Evolutionary conservation across 2,888 invertebrate genomes (phyloP), one percentile per base, ranked within the genome.

Genomic region (Drosophila putrida): DNA sequence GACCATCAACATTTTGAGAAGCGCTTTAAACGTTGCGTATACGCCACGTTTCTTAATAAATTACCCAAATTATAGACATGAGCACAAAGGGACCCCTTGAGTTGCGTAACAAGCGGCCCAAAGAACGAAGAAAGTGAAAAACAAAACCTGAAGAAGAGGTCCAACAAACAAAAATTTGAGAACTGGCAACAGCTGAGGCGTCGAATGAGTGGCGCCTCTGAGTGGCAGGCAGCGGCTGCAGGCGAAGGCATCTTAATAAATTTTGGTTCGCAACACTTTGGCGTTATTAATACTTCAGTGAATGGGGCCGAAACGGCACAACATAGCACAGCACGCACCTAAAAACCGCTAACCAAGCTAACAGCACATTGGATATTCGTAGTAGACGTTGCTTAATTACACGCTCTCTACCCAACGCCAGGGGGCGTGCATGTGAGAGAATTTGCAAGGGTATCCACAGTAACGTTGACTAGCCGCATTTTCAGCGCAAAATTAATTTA

Each of bases 241-340:
- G 65, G 49, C 63, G 71, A 72, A 75, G 85, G 89, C 83, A 82
- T 89, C 89, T 84, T 88, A 86, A 84, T 84, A 89, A 88, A 84
- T 89, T 43, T 85, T 82, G 58, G 70, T 41, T 41, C 61, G 86
- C 86, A 84, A 89, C 86, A 85, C 83, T 84, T 82, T 89, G 90
- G 88, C 83, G 83, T 77, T 90, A 88, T 85, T 88, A 85, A 90
- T 85, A 88, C 84, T 74, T 81, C 62, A 81, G 75, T 78, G 75
- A 75, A 75, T 76, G 77, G 75, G 80, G 75, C 80, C 9, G 6
- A 8, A 0, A 31, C 2, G 9, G 8, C 28, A 28, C 28, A 28
- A 5, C 28, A 28, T 28, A 28, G 28, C 61, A 11, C 57, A 61
- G 80, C 78, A 78, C 82, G 82, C 82, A 72, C 51, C 78, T 78